Evolutionary conservation across 1,140 invertebrate species (phyloP).

Genomic region (Cotesia chilonis): DNA sequence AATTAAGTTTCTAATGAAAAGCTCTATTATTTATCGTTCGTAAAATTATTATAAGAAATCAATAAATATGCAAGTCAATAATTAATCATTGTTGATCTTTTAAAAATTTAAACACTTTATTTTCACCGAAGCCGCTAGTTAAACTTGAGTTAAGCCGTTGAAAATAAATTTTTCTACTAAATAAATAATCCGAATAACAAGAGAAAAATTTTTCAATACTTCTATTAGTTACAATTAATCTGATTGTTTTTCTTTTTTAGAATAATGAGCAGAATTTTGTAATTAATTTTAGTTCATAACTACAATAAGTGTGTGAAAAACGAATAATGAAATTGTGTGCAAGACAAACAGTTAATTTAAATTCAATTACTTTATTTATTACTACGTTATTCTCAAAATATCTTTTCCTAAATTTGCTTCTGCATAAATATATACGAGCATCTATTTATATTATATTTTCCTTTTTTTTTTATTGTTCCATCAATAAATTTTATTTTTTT

Average conservation of each 20-base stretch:
- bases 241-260: background rate
- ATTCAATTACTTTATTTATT: slow-evolving; percentile 9
- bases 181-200: no score
- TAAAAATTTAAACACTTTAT: no score
- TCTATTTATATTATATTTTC: slow-evolving; percentile 20
- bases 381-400: slow-evolving; percentile 18
- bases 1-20: no score
- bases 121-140: no score
- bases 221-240: background rate
- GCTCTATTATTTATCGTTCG: no score
- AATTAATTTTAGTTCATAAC: background rate
- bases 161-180: no score
- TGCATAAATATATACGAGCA: slow-evolving; percentile 16
- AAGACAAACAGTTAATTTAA: slow-evolving; percentile 15
- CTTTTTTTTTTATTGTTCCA: background rate
- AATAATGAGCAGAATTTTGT: background rate
- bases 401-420: background rate
- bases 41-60: no score
- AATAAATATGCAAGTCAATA: no score
- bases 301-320: background rate
- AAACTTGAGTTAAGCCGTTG: no score
- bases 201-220: background rate
- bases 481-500: background rate
- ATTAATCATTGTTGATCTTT: no score
- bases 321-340: slow-evolving; percentile 13